These are phyloP conservation scores for Coenonympha arcania DNA, from an alignment of 2,888 invertebrate species.

Conservation along the genomic window DNA sequence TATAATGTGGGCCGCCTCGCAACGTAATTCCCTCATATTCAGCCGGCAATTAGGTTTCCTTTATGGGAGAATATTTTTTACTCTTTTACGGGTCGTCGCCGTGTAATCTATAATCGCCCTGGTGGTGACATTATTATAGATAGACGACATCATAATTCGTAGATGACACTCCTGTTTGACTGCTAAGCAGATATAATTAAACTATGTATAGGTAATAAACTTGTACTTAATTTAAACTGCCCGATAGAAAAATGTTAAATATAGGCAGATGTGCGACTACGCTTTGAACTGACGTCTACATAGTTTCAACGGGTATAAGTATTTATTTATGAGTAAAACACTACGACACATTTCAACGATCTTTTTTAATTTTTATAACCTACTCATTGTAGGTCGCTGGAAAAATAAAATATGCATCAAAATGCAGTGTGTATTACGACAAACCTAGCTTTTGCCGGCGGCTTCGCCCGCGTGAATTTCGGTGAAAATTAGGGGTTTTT, in stretches of 20 bases:
- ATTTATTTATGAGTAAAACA: too few relatives aligned
- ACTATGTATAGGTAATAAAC: neutral
- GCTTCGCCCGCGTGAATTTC: too few relatives aligned
- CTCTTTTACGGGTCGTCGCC: neutral
- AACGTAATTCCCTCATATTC: conserved; percentile 1
- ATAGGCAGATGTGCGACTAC: neutral
- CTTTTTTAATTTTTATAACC: too few relatives aligned
- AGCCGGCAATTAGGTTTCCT: conserved; percentile 5
- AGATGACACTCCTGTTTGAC: conserved; percentile 24
- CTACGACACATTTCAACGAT: too few relatives aligned
- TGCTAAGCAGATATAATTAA: conserved; percentile 25
- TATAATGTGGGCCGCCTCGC: conserved; percentile 10
- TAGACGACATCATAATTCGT: conserved; percentile 23
- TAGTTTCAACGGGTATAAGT: too few relatives aligned
- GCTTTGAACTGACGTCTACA: neutral
- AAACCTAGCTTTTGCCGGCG: too few relatives aligned
- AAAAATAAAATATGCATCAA: too few relatives aligned
- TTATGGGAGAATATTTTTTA: conserved; percentile 1
- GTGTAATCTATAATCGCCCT: conserved; percentile 27
- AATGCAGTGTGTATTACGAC: too few relatives aligned
- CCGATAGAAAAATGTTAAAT: neutral
- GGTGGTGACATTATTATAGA: conserved; percentile 19
- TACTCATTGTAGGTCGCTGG: too few relatives aligned
- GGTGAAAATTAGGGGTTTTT: too few relatives aligned
- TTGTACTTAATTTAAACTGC: neutral